phyloP scores from a whole-genome alignment of 2,797 vertebrate species.

The Amniataba percoides region DNA sequence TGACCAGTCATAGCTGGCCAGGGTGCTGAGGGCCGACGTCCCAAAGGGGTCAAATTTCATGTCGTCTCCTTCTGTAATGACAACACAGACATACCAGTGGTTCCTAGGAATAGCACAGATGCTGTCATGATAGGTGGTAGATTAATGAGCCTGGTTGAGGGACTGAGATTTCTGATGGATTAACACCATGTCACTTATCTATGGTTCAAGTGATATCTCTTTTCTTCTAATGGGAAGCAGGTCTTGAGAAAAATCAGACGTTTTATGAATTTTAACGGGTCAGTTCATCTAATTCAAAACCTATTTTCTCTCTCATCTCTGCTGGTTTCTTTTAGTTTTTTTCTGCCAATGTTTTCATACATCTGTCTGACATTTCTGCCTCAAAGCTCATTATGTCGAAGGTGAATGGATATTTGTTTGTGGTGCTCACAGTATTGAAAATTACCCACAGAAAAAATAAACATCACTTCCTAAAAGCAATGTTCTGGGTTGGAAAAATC shows the following conservation, averaged over 20 bases:
- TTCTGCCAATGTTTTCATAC: not conserved
- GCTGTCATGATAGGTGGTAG: constrained; percentile 41
- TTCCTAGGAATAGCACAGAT: constrained; percentile 69
- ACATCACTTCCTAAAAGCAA: not conserved
- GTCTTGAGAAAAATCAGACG: not conserved
- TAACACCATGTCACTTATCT: constrained; percentile 14
- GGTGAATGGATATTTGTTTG: not conserved
- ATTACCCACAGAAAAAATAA: not conserved
- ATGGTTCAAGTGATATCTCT: not conserved
- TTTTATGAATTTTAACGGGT: not conserved
- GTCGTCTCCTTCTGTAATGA: constrained; percentile 93
- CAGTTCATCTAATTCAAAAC: not conserved
- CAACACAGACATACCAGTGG: constrained; percentile 81
- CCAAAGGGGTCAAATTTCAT: constrained; percentile 93
- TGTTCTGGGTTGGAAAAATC: not conserved
- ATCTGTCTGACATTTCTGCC: constrained; percentile 2
- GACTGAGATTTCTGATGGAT: constrained; percentile 27
- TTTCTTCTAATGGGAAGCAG: not conserved
- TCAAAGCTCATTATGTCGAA: not conserved
- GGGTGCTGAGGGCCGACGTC: constrained; percentile 88
- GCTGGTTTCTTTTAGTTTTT: not conserved
- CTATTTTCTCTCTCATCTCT: constrained; percentile 1
- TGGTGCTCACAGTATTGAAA: not conserved
- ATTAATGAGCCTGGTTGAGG: constrained; percentile 37
- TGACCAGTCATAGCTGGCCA: constrained; percentile 92